phyloP scores from a whole-genome alignment of 1,140 invertebrate genomes.

The Centruroides sculpturatus region DNA sequence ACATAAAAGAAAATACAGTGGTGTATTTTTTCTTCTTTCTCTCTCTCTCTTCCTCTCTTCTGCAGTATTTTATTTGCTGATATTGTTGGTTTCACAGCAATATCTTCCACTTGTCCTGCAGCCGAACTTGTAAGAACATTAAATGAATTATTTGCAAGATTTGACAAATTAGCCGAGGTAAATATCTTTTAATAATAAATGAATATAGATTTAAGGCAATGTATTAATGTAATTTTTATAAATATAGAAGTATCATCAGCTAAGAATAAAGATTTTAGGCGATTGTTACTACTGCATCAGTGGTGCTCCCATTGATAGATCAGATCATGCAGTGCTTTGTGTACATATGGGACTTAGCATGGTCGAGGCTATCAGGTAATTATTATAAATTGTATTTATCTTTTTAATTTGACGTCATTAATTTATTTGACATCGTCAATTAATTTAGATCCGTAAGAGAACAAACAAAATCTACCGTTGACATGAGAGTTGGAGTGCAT shows the following conservation, averaged over 20 bases:
- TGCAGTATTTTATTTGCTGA: conserved; percentile 45
- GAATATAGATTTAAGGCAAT: not conserved
- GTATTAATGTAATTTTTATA: no score
- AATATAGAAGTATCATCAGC: conserved; percentile 71
- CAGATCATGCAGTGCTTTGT: conserved; percentile 83
- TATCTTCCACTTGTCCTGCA: conserved; percentile 85
- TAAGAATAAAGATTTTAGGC: conserved; percentile 86
- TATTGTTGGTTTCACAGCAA: conserved; percentile 86
- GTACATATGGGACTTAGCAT: conserved; percentile 92
- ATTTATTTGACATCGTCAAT: not conserved
- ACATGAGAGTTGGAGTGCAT: conserved; percentile 91
- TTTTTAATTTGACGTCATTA: no score
- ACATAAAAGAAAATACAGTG: no score
- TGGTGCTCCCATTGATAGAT: conserved; percentile 61
- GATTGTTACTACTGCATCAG: conserved; percentile 95
- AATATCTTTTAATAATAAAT: conserved; percentile 16
- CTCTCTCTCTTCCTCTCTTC: not conserved
- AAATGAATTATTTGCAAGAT: conserved; percentile 84
- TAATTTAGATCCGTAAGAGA: conserved; percentile 72
- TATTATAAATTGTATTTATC: conserved; percentile 14
- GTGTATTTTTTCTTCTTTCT: not conserved
- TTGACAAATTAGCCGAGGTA: conserved; percentile 79
- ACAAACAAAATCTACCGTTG: conserved; percentile 84
- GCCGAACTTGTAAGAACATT: conserved; percentile 85
- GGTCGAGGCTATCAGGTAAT: conserved; percentile 90